Base-by-base conservation (phyloP, 1,140 invertebrate genomes). In the Zaprionus nigranus region DNA sequence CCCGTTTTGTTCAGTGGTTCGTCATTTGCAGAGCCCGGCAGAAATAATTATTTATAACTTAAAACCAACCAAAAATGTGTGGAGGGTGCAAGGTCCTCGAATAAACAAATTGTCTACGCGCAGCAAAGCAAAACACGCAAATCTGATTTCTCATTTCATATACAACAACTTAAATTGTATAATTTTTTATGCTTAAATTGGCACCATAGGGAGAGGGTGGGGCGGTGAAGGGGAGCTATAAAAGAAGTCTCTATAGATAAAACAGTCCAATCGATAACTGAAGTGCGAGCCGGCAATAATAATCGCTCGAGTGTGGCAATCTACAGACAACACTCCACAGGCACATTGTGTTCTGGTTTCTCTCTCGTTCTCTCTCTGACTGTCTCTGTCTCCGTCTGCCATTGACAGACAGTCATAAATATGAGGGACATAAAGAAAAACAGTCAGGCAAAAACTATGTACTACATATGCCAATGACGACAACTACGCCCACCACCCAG, bases 41-140 rank as follows among this genome's bases (percentile, higher is more conserved):
- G 80, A 81, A 88, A 88, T 88, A 90, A 88, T 88, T 90, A 88
- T 90, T 90, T 84, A 88, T 90, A 79, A 78, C 74, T 88, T 90
- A 90, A 88, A 78, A 79, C 54, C 79, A 67, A 84, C 6, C 40
- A 17, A 20, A 46, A 46, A 20, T 17, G 30, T 34, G 9, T 30
- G n/a, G 43, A 64, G 1, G 24, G 12, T 46, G 38, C 60, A 57
- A 20, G 66, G 22, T 15, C 9, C 46, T 51, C 20, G 43, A 43
- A 53, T 28, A 57, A 59, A 59, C 20, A 49, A 75, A 57, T 57
- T 63, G 38, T 30, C 17, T 49, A 64, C 15, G 49, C 76, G 28
- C 75, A 17, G 28, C 12, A 17, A 22, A 43, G 51, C 20, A n/a
- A 28, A 46, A 46, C 81, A 83, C 69, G 62, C 81, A 65, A 81